phyloP scores from a whole-genome alignment of 2,888 invertebrate species.

The Geophilus truncorum region DNA sequence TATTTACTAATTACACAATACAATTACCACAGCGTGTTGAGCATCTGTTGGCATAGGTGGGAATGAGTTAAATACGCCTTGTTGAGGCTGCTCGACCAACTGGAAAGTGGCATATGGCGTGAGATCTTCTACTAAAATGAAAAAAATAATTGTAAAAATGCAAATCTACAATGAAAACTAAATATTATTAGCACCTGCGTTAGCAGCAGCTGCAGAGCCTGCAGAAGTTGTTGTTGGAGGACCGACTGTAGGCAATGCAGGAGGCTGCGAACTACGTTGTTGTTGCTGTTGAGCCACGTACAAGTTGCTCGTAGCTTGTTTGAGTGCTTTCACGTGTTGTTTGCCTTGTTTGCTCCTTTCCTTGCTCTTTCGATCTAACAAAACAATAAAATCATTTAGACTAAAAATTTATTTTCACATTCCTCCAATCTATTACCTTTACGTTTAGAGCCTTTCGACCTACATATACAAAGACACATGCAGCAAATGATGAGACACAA shows the following conservation, averaged over 20 bases:
- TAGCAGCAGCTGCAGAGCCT: conserved; percentile 15
- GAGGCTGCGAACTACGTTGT: background rate
- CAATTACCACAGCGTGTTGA: conserved; percentile 22
- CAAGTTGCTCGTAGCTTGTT: conserved; percentile 21
- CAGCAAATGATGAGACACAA: conserved; percentile 11
- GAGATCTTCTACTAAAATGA: conserved; percentile 25
- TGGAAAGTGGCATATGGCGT: conserved; percentile 34
- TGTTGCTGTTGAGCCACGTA: conserved; percentile 15
- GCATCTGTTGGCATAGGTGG: conserved; percentile 20
- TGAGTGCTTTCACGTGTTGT: conserved; percentile 8
- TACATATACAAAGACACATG: conserved; percentile 30
- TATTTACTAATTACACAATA: background rate
- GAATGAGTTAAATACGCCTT: conserved; percentile 31
- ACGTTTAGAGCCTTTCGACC: background rate
- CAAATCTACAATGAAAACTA: background rate
- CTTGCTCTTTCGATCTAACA: background rate
- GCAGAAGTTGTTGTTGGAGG: conserved; percentile 2
- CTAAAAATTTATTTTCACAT: too few species aligned
- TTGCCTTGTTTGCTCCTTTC: conserved; percentile 3
- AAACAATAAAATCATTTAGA: too few species aligned
- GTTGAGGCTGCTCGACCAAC: conserved; percentile 31
- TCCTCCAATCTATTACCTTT: background rate
- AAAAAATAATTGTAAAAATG: background rate
- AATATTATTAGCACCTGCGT: background rate
- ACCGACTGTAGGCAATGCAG: conserved; percentile 19